Percentiles rank a stretch among this genome's conserved stretches.
These are phyloP conservation scores for Lymantria monacha DNA, from an alignment of 2,888 invertebrate species.

Conservation along the genomic window DNA sequence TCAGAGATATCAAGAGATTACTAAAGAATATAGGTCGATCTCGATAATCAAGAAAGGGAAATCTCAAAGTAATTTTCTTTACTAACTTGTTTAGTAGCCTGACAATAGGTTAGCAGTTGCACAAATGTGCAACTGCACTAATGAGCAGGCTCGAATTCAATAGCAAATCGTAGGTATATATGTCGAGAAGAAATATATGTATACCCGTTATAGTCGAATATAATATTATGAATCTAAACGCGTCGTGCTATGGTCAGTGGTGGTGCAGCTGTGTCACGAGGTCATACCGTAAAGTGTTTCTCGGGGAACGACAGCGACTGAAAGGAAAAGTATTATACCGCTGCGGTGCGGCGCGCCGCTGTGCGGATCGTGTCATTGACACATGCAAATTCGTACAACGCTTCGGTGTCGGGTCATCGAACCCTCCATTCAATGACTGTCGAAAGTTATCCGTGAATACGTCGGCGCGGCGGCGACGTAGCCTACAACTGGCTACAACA, in stretches of 20 bases:
- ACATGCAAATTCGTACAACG: slow-evolving; percentile 77
- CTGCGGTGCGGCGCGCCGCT: slow-evolving; percentile 44
- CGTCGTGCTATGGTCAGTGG: slow-evolving; percentile 9
- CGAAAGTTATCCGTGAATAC: slow-evolving; percentile 74
- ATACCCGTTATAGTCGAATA: neutral
- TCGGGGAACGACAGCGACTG: slow-evolving; percentile 59
- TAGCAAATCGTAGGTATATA: no score
- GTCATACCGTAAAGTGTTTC: slow-evolving; percentile 69
- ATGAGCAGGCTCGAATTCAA: no score
- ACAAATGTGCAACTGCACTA: no score
- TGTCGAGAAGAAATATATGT: no score
- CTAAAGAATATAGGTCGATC: no score
- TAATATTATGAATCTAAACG: neutral
- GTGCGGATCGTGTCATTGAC: slow-evolving; percentile 77
- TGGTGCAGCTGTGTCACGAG: slow-evolving; percentile 64
- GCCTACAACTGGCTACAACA: slow-evolving; percentile 62
- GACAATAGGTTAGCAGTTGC: no score
- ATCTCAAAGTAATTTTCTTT: no score
- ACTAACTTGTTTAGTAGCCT: no score
- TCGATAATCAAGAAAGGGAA: no score
- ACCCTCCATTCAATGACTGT: slow-evolving; percentile 77
- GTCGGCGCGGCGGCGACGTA: slow-evolving; percentile 34
- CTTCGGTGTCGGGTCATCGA: slow-evolving; percentile 72
- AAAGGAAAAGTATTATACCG: slow-evolving; percentile 77
- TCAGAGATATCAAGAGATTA: no score